A percentile compares a stretch with the other conserved stretches of the same genome.
Evolutionary conservation across 2,113 vertebrate genomes (phyloP).

Genomic region (Isichthys henryi): DNA sequence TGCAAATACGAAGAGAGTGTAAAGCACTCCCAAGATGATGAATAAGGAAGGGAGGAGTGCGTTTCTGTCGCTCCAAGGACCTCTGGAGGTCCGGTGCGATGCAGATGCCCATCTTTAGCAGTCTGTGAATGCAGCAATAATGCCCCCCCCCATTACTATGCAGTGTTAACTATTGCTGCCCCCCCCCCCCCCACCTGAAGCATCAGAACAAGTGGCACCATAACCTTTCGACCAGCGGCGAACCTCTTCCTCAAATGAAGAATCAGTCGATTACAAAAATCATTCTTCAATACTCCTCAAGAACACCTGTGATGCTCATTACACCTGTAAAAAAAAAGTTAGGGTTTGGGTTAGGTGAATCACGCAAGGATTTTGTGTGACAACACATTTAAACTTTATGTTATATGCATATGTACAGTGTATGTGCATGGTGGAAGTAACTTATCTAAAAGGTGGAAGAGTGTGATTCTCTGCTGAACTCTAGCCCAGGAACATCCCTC

Average conservation of each 20-base stretch:
- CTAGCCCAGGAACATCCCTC: not conserved
- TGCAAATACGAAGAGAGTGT: not conserved
- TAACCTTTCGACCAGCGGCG: not conserved
- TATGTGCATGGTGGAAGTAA: too few species aligned
- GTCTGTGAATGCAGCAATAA: not conserved
- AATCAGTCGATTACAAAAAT: not conserved
- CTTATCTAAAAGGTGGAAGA: too few species aligned
- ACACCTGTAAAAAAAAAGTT: too few species aligned
- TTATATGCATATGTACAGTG: not conserved
- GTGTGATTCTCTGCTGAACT: too few species aligned
- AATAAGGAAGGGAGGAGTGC: not conserved
- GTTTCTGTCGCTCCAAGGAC: not conserved
- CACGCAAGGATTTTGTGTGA: not conserved
- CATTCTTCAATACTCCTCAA: too few species aligned
- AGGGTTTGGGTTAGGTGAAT: too few species aligned
- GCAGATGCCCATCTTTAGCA: not conserved
- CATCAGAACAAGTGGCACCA: not conserved
- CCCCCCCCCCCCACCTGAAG: not conserved
- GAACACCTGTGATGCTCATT: not conserved
- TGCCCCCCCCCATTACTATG: not conserved
- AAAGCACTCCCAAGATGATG: not conserved
- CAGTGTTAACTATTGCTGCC: not conserved
- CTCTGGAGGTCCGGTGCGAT: not conserved
- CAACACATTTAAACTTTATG: not conserved
- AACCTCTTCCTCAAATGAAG: not conserved